These are phyloP conservation scores for Chrysochloris asiatica DNA, from an alignment of 2,113 vertebrate species.

Conservation along the genomic window DNA sequence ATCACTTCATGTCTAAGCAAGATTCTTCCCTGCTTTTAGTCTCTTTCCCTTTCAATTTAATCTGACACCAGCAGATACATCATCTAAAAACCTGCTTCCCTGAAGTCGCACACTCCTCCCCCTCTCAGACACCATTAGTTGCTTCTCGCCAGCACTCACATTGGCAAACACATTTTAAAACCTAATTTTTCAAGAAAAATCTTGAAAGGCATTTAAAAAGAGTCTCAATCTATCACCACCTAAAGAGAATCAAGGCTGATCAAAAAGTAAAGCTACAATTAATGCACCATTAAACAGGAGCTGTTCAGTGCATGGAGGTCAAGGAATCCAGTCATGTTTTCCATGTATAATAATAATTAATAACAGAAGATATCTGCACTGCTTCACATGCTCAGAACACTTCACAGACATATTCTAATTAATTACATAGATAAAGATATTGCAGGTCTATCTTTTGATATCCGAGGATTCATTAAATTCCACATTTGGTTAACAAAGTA, in stretches of 20 bases:
- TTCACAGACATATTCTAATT: slow-evolving; percentile 67
- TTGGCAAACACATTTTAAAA: slow-evolving; percentile 51
- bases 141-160: background rate
- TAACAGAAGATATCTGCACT: slow-evolving; percentile 49
- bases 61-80: background rate
- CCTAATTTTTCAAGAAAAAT: slow-evolving; percentile 54
- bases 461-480: slow-evolving; percentile 68
- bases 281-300: slow-evolving; percentile 64
- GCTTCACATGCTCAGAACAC: slow-evolving; percentile 40
- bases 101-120: background rate
- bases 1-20: background rate
- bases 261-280: slow-evolving; percentile 63
- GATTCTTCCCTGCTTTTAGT: background rate
- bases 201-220: slow-evolving; percentile 46
- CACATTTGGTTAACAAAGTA: slow-evolving; percentile 65
- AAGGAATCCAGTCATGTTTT: slow-evolving; percentile 63
- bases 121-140: background rate
- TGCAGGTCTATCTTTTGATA: slow-evolving; percentile 61
- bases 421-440: slow-evolving; percentile 74
- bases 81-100: background rate
- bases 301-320: slow-evolving; percentile 40
- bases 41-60: background rate
- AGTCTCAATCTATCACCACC: slow-evolving; percentile 3
- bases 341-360: slow-evolving; percentile 67
- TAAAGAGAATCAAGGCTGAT: slow-evolving; percentile 47